Evolutionary conservation across 2,113 vertebrate genomes (phyloP), one percentile per base, ranked within the genome.

Genomic region (Myiozetetes cayanensis): DNA sequence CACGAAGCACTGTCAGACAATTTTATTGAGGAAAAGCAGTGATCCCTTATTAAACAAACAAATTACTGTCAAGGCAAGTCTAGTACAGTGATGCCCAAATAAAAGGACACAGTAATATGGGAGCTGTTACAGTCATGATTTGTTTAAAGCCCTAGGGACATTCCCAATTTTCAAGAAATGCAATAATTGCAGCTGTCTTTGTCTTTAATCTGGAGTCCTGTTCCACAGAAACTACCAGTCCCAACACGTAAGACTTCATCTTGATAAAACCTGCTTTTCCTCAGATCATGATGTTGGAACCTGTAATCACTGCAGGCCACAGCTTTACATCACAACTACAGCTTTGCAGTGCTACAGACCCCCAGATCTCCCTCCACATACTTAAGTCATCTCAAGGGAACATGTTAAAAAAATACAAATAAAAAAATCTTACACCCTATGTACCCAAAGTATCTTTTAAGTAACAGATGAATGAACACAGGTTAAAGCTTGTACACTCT

Each of bases 151-250:
- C 93, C 86, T 37, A 58, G 39, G 76, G 80, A 52, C 75, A 56
- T 56, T 65, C 31, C 1, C 4, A 35, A 73, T 66, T 95, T 90
- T 86, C 72, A 88, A 92, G 56, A 80, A 93, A 96, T 84, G 2
- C 90, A 90, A 72, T 92, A 90, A 94, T 53, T 88, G 82, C 68
- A 90, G 63, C 30, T 73, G 58, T 58, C 84, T 84, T 73, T 73
- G 74, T 72, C 66, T 95, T 90, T 83, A 76, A 94, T 90, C 67
- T 71, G 68, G n/a, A 86, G 55, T 66, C 72, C 33, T 74, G 59
- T 52, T 75, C 46, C 70, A 94, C 70, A 75, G 68, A 94, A 85
- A 61, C 46, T 81, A 77, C 84, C 71, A 87, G 96, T 55, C 56
- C 39, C 35, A 78, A 58, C 94, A 53, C 3, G 90, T 11, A 33